Evolutionary conservation across 35 echinoderm and acorn worm species (phyloP).

Genomic region (Acanthaster planci): DNA sequence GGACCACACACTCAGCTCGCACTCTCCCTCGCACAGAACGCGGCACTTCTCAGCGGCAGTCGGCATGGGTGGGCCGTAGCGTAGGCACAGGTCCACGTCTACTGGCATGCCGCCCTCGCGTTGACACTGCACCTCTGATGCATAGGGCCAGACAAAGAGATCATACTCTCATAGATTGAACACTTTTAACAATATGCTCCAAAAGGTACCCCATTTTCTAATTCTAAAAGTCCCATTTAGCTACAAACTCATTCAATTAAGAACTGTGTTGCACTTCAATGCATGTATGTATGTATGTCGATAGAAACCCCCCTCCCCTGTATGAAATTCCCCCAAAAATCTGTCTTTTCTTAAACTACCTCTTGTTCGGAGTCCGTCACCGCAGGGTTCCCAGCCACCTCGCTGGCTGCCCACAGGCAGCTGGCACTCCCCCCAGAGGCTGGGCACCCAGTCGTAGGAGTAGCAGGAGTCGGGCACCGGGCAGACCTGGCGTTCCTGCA

Average conservation of each 20-base stretch:
- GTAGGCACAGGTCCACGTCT: constrained; percentile 70
- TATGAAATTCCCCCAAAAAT: background rate
- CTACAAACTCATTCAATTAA: too few species aligned
- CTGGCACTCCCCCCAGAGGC: constrained; percentile 57
- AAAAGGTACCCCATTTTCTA: too few species aligned
- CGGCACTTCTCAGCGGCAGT: constrained; percentile 42
- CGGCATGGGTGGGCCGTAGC: constrained; percentile 59
- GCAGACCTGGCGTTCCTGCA: constrained; percentile 65
- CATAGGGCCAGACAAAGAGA: background rate
- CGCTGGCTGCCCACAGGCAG: constrained; percentile 27
- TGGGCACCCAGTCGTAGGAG: constrained; percentile 63
- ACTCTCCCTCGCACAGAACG: constrained; percentile 75
- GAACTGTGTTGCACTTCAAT: too few species aligned
- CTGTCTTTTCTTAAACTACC: constrained; percentile 39
- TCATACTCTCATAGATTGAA: background rate
- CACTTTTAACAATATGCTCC: background rate
- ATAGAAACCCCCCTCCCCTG: too few species aligned
- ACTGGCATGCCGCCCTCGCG: constrained; percentile 42
- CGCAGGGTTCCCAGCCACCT: constrained; percentile 50
- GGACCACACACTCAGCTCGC: constrained; percentile 65
- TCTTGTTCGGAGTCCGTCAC: constrained; percentile 80
- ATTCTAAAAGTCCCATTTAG: too few species aligned
- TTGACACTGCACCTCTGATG: constrained; percentile 44
- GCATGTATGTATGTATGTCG: too few species aligned
- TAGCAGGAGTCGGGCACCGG: constrained; percentile 60